phyloP scores from a whole-genome alignment of 2,797 vertebrate species.

The Australoheros facetus region DNA sequence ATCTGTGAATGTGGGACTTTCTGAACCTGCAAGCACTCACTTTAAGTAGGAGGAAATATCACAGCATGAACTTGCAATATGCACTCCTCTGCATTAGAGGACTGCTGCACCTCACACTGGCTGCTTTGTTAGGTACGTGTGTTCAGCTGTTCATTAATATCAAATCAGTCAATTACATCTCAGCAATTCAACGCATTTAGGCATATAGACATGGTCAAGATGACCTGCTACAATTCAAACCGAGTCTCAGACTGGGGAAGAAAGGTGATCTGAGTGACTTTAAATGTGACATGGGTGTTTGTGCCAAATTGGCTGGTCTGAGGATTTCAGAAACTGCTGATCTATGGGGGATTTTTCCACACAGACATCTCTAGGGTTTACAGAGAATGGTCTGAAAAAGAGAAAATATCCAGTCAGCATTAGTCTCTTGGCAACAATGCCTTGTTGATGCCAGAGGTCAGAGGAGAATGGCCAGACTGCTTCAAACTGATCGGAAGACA shows the following conservation, averaged over 20 bases:
- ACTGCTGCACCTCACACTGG: neutral
- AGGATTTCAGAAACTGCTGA: neutral
- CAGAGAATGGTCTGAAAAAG: neutral
- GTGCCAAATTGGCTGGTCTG: neutral
- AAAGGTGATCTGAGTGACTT: neutral
- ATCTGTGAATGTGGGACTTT: neutral
- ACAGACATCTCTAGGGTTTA: neutral
- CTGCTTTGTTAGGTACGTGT: neutral
- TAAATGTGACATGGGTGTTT: neutral
- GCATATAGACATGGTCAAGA: neutral
- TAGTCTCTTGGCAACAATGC: slow-evolving; percentile 24
- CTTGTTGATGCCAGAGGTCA: slow-evolving; percentile 63
- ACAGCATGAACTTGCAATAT: neutral
- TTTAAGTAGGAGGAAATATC: too few species aligned
- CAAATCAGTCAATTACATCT: neutral
- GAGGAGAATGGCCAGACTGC: slow-evolving; percentile 50
- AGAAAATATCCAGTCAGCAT: slow-evolving; percentile 10
- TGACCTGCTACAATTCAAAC: neutral
- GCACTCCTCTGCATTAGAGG: neutral
- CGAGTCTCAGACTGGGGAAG: too few species aligned
- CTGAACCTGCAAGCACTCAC: neutral
- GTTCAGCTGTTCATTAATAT: neutral
- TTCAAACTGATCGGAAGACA: neutral
- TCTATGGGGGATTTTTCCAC: neutral
- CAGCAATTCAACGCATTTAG: neutral